These are phyloP conservation scores for Gymnopithys bicolor DNA, from an alignment of 2,797 vertebrate species.

Conservation along the genomic window DNA sequence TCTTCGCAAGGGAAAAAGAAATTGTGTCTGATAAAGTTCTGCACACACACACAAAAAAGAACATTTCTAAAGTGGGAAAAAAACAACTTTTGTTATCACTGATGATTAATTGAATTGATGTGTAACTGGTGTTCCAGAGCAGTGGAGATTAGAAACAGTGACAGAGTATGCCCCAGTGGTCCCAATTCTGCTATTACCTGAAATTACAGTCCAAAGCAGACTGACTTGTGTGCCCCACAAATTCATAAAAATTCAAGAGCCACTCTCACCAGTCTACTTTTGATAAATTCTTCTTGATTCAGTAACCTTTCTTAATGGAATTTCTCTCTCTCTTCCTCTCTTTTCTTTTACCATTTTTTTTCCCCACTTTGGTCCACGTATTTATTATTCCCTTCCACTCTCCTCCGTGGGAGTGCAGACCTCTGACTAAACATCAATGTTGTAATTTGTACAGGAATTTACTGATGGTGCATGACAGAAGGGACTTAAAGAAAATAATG, in stretches of 20 bases:
- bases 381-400: constrained; percentile 57
- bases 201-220: constrained; percentile 60
- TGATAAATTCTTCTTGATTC: constrained; percentile 78
- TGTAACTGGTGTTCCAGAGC: constrained; percentile 14
- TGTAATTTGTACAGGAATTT: constrained; percentile 70
- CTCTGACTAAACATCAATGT: constrained; percentile 69
- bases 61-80: constrained; percentile 35
- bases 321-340: constrained; percentile 59
- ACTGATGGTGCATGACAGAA: constrained; percentile 69
- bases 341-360: constrained; percentile 59
- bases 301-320: constrained; percentile 73
- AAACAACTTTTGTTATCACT: constrained; percentile 51
- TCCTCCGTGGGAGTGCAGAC: constrained; percentile 26
- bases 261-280: constrained; percentile 57
- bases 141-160: constrained; percentile 38
- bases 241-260: constrained; percentile 65
- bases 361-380: neutral
- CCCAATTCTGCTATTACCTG: constrained; percentile 52
- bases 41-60: neutral
- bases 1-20: constrained; percentile 35
- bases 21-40: constrained; percentile 32
- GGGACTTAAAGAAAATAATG: constrained; percentile 76
- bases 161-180: constrained; percentile 23
- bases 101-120: constrained; percentile 58
- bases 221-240: constrained; percentile 17